Percentiles rank a stretch among this genome's conserved stretches.
phyloP scores from a whole-genome alignment of 1,140 invertebrate species.

The Trichonephila inaurata region DNA sequence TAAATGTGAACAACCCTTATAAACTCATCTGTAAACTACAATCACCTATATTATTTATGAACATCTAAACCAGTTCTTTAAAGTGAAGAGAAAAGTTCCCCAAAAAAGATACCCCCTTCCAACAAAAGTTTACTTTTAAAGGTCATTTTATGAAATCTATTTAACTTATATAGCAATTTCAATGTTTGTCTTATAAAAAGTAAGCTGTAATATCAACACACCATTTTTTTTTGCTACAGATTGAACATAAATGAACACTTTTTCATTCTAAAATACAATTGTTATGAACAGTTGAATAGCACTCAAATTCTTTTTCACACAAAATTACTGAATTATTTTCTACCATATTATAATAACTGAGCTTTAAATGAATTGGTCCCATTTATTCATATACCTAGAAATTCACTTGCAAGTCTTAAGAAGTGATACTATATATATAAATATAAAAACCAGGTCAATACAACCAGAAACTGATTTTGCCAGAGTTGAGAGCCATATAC shows the following conservation, averaged over 20 bases:
- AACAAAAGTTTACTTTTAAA: too few species aligned
- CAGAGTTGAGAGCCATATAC: slow-evolving; percentile 59
- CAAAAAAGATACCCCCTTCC: too few species aligned
- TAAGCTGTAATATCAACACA: background rate
- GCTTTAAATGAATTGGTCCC: background rate
- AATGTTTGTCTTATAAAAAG: too few species aligned
- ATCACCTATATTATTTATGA: too few species aligned
- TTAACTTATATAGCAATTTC: too few species aligned
- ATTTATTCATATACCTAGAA: background rate
- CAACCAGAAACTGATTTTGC: slow-evolving; percentile 40
- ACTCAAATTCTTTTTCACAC: slow-evolving; percentile 2
- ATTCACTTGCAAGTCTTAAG: background rate
- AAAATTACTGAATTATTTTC: background rate
- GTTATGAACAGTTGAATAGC: background rate
- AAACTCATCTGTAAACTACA: too few species aligned
- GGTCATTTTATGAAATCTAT: too few species aligned
- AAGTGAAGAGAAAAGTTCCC: too few species aligned
- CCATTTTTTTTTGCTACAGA: background rate
- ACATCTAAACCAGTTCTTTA: too few species aligned
- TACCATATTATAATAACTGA: slow-evolving; percentile 3
- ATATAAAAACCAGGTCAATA: background rate
- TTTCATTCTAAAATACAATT: background rate
- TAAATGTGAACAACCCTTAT: too few species aligned
- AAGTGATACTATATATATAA: background rate
- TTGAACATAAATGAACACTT: background rate